Evolutionary conservation across 2,113 vertebrate species (phyloP).

Genomic region (Irena cyanogastra): DNA sequence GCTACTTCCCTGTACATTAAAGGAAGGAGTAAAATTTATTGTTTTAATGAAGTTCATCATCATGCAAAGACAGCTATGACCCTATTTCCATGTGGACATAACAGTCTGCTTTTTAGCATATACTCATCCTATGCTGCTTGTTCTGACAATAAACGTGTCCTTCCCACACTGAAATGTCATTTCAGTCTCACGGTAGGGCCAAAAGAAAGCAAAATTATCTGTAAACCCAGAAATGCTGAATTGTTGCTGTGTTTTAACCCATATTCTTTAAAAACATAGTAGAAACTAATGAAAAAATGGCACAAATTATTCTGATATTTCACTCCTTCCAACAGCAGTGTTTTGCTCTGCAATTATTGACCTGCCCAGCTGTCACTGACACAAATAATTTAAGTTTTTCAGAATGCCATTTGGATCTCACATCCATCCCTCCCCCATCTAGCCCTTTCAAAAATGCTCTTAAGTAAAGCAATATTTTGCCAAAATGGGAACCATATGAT

Average conservation of each 20-base stretch:
- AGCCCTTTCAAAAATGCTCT: conserved; percentile 25
- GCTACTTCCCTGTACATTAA: not conserved
- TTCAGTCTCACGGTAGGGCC: not conserved
- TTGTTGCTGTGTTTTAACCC: rapidly evolving
- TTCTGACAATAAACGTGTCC: not conserved
- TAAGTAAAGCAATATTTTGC: conserved; percentile 51
- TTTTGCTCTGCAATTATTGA: not conserved
- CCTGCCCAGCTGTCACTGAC: not conserved
- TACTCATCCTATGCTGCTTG: not conserved
- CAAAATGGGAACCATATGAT: conserved; percentile 54
- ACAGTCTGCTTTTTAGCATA: not conserved
- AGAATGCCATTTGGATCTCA: not conserved
- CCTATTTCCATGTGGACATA: not conserved
- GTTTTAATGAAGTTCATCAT: not conserved
- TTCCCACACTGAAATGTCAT: not conserved
- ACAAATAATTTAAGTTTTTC: not conserved
- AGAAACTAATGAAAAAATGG: not conserved
- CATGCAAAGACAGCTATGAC: not conserved
- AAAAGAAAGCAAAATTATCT: not conserved
- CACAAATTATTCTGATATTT: not conserved
- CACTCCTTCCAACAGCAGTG: not conserved
- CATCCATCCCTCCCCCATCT: not conserved
- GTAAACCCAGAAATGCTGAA: not conserved
- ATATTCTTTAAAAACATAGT: not conserved
- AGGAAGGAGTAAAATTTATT: not conserved